A percentile compares a stretch with the other conserved stretches of the same genome.
Conservation (phyloP, 2,888 invertebrate species). For the Stenotaenia linearis region DNA sequence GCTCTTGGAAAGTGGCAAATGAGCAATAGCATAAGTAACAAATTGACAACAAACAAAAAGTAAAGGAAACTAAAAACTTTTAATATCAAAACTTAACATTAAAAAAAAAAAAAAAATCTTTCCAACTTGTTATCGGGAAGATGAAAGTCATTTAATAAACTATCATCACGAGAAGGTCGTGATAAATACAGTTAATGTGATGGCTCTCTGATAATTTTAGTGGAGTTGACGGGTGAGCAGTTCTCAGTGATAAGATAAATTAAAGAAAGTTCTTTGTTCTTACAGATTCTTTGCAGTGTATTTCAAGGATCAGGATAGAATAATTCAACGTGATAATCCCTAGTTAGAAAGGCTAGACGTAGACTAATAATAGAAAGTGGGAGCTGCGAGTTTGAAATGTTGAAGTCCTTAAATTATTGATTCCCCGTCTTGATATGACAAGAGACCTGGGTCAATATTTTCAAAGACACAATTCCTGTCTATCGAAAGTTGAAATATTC, state of each 20-base stretch:
- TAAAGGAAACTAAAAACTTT: not conserved
- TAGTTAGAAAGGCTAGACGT: too few species aligned
- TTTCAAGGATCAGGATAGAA: too few species aligned
- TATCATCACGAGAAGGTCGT: not conserved
- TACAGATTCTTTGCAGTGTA: too few species aligned
- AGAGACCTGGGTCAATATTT: not conserved
- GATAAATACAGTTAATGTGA: not conserved
- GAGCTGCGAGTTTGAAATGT: not conserved
- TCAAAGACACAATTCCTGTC: not conserved
- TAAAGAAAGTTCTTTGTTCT: not conserved
- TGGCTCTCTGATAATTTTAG: not conserved
- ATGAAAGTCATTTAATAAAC: not conserved
- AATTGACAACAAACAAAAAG: not conserved
- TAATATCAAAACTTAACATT: not conserved
- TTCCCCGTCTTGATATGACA: not conserved
- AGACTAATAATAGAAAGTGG: not conserved
- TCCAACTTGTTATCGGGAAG: not conserved
- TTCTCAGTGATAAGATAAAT: not conserved
- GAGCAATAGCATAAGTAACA: not conserved
- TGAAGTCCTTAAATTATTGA: not conserved
- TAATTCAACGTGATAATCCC: too few species aligned
- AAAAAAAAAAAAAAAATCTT: not conserved
- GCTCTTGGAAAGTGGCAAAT: not conserved
- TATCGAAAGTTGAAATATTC: not conserved
- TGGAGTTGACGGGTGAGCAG: not conserved